These are phyloP conservation scores for Dendrocopos noguchii DNA, from an alignment of 2,113 vertebrate genomes.

Conservation along the genomic window DNA sequence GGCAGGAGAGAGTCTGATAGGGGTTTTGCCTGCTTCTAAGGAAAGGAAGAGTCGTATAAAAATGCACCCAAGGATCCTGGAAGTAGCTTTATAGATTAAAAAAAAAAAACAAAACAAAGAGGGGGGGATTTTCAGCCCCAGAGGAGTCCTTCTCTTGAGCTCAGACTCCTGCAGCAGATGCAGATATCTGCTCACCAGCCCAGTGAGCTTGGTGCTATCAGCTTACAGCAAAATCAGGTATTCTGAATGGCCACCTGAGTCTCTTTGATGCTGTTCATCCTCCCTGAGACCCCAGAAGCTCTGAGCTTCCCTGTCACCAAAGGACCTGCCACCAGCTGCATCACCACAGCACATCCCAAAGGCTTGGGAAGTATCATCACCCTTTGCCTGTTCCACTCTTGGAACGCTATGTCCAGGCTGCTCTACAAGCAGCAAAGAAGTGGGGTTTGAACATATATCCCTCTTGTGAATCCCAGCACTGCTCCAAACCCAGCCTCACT, in stretches of 20 bases:
- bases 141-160: not conserved
- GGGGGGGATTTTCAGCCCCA: not conserved
- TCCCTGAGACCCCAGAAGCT: not conserved
- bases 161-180: not conserved
- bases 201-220: rapidly evolving
- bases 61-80: not conserved
- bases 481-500: not conserved
- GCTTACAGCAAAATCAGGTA: not conserved
- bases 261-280: not conserved
- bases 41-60: not conserved
- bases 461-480: not conserved
- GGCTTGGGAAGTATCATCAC: not conserved
- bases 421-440: not conserved
- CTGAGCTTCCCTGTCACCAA: not conserved
- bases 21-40: not conserved
- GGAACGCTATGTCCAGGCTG: rapidly evolving
- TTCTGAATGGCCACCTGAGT: not conserved
- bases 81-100: not conserved
- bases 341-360: rapidly evolving
- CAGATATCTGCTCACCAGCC: rapidly evolving
- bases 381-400: rapidly evolving
- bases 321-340: not conserved
- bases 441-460: rapidly evolving
- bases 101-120: not conserved
- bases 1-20: rapidly evolving